Conservation (phyloP, 1,140 invertebrate genomes). For the Philaenus spumarius region DNA sequence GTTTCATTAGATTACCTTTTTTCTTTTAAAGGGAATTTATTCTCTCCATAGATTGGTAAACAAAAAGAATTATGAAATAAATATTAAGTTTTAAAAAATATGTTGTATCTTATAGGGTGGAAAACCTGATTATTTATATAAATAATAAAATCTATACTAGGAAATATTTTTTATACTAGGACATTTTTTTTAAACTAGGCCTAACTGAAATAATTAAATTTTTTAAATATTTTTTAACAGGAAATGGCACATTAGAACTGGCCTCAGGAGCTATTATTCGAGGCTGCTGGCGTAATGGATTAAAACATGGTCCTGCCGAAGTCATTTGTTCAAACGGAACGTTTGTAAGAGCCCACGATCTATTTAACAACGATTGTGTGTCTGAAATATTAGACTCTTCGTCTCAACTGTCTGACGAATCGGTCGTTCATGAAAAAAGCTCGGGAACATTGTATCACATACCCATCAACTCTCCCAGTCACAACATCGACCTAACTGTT, state of each 20-base stretch:
- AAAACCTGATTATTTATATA: no score
- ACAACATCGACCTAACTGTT: neutral
- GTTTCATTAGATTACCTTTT: no score
- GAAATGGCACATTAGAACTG: conserved; percentile 9
- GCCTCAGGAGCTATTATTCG: conserved; percentile 10
- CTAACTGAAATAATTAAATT: neutral
- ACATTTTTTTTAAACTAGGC: no score
- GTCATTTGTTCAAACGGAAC: conserved; percentile 22
- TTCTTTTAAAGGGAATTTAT: no score
- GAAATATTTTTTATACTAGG: no score
- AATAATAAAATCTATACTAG: no score
- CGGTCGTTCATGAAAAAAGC: neutral
- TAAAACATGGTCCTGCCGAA: conserved; percentile 20
- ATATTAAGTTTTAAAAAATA: no score
- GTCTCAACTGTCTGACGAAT: neutral
- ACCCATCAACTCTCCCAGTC: neutral
- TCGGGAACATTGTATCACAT: neutral
- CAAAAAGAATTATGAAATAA: no score
- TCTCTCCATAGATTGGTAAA: no score
- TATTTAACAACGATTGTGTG: conserved; percentile 6
- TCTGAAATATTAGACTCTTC: neutral
- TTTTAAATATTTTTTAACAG: neutral
- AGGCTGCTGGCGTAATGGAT: conserved; percentile 11
- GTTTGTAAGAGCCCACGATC: neutral
- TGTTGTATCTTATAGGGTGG: no score